Base-by-base conservation (phyloP, 2,888 invertebrate genomes). In the Synanthedon formicaeformis region DNA sequence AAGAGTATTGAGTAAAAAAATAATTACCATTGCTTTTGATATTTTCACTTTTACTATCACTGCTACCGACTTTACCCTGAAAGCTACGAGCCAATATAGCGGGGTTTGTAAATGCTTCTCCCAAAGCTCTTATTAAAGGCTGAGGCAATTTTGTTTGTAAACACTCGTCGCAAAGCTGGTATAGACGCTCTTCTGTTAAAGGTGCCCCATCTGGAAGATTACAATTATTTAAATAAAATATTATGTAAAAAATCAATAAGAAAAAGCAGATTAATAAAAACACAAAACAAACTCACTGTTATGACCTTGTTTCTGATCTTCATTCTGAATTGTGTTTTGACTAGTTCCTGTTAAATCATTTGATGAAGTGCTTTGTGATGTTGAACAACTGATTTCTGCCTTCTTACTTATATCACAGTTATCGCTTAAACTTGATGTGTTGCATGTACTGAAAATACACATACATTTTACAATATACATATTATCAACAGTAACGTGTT, bases 181-280 rank as follows among this genome's bases (percentile, higher is more conserved):
- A 89, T 52, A 97, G 85, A 57, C 91, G 90, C 57, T 92, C 90
- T 79, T 96, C 96, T 51, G 94, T 95, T 58, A 96, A 81, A 64
- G 83, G 82, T 16, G 72, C 79, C 48, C 85, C 85, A 73, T 87
- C 87, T 87, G 64, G 27, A 27, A 58, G 55, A 45, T 13, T 45
- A 14, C 6, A 23, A 23, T 23, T 23, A 34, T 34, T 34, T 34
- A 34, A 34, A 34, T 34, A 34, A 34, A 34, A 34, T 34, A 34
- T 12, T 60, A 52, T 48, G 48, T 34, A 56, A 52, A 50, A 48
- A 41, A 48, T 40, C 4, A n/a, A 12, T 8, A n/a, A 53, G 14
- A 34, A 27, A n/a, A 18, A 12, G 5, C 12, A 40, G 6, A 23
- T 53, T 72, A n/a, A 23, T 5, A 23, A 23, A 8, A 34, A 34